These are phyloP conservation scores for Redunca redunca DNA, from an alignment of 2,113 vertebrate species.

Conservation along the genomic window DNA sequence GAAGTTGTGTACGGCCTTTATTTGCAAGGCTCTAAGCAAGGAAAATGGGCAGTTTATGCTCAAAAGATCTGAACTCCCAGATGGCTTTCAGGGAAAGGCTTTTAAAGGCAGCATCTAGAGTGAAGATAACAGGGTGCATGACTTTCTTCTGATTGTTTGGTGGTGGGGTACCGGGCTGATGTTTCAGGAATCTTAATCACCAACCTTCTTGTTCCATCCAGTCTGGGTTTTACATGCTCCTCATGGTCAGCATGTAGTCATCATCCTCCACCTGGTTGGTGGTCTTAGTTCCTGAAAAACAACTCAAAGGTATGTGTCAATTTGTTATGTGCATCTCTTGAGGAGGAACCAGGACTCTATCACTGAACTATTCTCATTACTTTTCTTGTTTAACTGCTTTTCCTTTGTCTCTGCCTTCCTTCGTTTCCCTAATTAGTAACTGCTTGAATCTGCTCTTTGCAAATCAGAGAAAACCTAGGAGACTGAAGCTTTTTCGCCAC, in stretches of 20 bases:
- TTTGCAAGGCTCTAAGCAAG: not conserved
- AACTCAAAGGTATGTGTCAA: not conserved
- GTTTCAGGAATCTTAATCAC: not conserved
- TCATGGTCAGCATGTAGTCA: not conserved
- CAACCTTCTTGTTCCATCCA: not conserved
- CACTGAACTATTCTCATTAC: not conserved
- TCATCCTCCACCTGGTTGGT: not conserved
- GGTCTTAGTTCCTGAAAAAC: not conserved
- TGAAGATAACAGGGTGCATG: not conserved
- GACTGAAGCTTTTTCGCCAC: not conserved
- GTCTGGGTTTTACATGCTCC: not conserved
- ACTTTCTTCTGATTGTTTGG: not conserved
- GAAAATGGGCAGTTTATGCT: not conserved
- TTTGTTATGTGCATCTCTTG: not conserved
- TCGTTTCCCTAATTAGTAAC: not conserved
- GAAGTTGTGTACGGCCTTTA: not conserved
- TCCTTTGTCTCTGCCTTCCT: not conserved
- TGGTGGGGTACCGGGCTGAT: fast-evolving
- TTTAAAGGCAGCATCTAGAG: not conserved
- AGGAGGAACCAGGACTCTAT: not conserved
- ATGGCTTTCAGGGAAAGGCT: not conserved
- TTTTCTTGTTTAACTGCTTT: not conserved
- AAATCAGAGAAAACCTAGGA: not conserved
- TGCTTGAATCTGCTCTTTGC: not conserved
- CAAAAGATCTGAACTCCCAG: not conserved